Percentiles rank a stretch among this genome's conserved stretches.
Conservation (phyloP, 92 coral and sea anemone genomes). For the Porites rus region DNA sequence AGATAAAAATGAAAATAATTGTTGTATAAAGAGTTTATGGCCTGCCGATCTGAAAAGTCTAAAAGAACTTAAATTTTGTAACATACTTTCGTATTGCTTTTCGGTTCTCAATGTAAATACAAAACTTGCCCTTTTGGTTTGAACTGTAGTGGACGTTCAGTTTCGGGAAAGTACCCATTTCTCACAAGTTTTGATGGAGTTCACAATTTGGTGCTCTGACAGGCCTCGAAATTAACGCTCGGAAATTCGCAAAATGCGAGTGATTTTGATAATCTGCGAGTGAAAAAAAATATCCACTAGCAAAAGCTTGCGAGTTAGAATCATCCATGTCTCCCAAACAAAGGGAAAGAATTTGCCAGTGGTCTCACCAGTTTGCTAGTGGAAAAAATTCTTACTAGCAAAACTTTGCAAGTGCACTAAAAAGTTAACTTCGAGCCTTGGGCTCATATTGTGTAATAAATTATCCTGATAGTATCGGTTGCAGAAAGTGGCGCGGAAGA, state of each 20-base stretch:
- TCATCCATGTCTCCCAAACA: background rate
- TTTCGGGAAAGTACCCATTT: background rate
- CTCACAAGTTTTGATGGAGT: too few species aligned
- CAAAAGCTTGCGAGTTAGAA: background rate
- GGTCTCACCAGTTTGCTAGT: too few species aligned
- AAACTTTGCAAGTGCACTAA: too few species aligned
- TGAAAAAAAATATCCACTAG: background rate
- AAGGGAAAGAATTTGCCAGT: too few species aligned
- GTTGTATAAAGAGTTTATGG: too few species aligned
- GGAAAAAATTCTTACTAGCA: too few species aligned
- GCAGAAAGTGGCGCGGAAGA: too few species aligned
- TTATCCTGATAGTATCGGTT: too few species aligned
- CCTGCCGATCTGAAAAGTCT: too few species aligned
- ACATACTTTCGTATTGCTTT: background rate
- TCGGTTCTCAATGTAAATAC: background rate
- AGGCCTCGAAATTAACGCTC: slow-evolving; percentile 12
- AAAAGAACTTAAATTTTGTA: background rate
- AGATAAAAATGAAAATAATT: background rate
- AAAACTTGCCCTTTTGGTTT: background rate
- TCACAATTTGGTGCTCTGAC: background rate
- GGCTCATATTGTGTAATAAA: too few species aligned
- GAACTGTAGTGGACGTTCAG: background rate
- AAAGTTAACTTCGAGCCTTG: too few species aligned
- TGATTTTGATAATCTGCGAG: slow-evolving; percentile 7
- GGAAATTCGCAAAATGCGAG: slow-evolving; percentile 11